Conservation (phyloP, 1,140 invertebrate genomes). For the Zaprionus ghesquierei region DNA sequence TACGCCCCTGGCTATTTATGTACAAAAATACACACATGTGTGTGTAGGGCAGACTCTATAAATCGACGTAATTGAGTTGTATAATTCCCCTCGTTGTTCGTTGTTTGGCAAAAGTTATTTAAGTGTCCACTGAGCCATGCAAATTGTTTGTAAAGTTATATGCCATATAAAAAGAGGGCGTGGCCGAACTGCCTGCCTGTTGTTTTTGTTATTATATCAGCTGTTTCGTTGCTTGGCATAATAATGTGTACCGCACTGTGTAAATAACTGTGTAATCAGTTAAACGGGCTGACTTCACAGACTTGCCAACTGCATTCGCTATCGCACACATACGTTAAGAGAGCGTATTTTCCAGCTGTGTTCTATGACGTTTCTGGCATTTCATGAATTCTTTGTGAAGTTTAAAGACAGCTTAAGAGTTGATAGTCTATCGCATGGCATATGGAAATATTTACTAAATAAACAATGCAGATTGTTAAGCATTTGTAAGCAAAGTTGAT, state of each 20-base stretch:
- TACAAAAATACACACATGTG: background rate
- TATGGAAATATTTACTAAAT: background rate
- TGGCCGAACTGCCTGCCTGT: background rate
- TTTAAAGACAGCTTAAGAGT: background rate
- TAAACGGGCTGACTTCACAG: background rate
- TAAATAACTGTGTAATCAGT: constrained; percentile 23
- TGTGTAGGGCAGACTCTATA: constrained; percentile 2
- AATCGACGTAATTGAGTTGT: constrained; percentile 61
- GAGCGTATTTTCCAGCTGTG: background rate
- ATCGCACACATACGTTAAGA: background rate
- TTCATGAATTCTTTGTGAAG: background rate
- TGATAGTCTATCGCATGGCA: background rate
- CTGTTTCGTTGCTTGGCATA: constrained; percentile 34
- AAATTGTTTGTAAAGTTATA: constrained; percentile 52
- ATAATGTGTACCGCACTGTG: constrained; percentile 21
- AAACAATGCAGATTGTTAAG: background rate
- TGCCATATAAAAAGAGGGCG: constrained; percentile 10
- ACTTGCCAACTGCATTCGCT: constrained; percentile 15
- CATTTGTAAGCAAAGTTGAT: constrained; percentile 31
- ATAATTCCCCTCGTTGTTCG: constrained; percentile 29
- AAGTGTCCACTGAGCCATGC: constrained; percentile 61
- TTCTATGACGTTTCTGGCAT: background rate
- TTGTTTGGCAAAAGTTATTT: constrained; percentile 61
- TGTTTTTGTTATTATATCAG: constrained; percentile 1
- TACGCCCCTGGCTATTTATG: background rate